A percentile compares a stretch with the other conserved stretches of the same genome.
phyloP scores from a whole-genome alignment of 2,888 invertebrate genomes.

The Leptinotarsa peninsularis region DNA sequence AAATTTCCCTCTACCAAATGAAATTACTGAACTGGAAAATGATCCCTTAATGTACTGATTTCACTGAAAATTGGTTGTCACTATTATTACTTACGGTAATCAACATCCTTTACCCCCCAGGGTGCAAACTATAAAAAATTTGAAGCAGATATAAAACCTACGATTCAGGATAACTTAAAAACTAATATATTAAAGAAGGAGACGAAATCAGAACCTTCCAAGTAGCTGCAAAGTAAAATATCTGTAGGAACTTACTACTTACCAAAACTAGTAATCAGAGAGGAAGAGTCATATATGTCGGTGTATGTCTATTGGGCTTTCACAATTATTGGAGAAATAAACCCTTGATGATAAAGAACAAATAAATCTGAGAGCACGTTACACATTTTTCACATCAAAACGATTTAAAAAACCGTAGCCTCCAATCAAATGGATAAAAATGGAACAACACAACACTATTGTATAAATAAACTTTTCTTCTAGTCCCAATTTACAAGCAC shows the following conservation, averaged over 20 bases:
- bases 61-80: not conserved
- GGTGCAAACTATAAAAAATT: not conserved
- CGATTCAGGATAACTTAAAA: not conserved
- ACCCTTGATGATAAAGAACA: slow-evolving; percentile 20
- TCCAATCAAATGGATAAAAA: not conserved
- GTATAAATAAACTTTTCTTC: not conserved
- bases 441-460: not conserved
- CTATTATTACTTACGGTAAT: not conserved
- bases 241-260: slow-evolving; percentile 19
- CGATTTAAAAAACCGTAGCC: not conserved
- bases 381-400: slow-evolving; percentile 29
- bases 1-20: not conserved
- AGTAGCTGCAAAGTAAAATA: not conserved
- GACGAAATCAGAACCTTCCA: not conserved
- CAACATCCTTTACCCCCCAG: slow-evolving; percentile 10
- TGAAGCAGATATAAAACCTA: not conserved
- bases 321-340: slow-evolving; percentile 29
- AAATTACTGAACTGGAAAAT: not conserved
- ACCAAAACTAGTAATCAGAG: slow-evolving; percentile 26
- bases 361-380: slow-evolving; percentile 12
- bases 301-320: slow-evolving; percentile 30
- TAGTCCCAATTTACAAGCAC: not conserved
- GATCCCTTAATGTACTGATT: not conserved
- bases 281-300: slow-evolving; percentile 28
- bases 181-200: not conserved